Evolutionary conservation across 2,888 invertebrate genomes (phyloP).

Genomic region (Tenthredo notha): DNA sequence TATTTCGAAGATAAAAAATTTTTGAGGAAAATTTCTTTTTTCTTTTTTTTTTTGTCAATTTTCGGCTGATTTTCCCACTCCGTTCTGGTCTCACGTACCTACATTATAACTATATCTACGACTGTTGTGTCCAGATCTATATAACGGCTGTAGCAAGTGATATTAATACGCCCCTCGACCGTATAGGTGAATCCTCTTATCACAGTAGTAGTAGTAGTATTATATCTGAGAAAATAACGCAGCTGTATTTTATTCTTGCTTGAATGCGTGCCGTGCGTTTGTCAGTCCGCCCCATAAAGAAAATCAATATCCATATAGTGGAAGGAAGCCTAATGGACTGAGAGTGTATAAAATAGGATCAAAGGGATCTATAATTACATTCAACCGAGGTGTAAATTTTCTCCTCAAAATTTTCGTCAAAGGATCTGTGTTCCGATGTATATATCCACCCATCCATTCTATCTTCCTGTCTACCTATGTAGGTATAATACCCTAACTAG

Average conservation of each 20-base stretch:
- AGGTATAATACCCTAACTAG: background rate
- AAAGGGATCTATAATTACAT: conserved; percentile 60
- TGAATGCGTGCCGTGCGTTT: conserved; percentile 30
- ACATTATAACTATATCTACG: background rate
- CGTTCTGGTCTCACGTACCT: background rate
- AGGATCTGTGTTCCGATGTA: background rate
- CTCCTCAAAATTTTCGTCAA: conserved; percentile 48
- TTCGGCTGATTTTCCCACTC: too few relatives aligned
- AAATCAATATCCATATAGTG: conserved; percentile 56
- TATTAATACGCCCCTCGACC: conserved; percentile 35
- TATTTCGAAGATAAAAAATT: too few relatives aligned
- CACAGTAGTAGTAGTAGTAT: background rate
- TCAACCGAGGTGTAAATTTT: conserved; percentile 54
- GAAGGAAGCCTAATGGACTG: conserved; percentile 59
- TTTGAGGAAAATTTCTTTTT: too few relatives aligned
- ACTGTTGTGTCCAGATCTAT: conserved; percentile 19
- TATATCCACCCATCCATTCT: background rate
- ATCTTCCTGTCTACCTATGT: background rate
- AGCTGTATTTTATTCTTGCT: conserved; percentile 41
- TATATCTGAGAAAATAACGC: conserved; percentile 10
- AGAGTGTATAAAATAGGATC: conserved; percentile 58
- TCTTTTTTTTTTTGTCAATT: too few relatives aligned
- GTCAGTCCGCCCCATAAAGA: conserved; percentile 38
- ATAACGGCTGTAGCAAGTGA: conserved; percentile 22
- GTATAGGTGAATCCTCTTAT: conserved; percentile 3